phyloP scores from a whole-genome alignment of 2,113 vertebrate species.

The Sinocyclocheilus anophthalmus region DNA sequence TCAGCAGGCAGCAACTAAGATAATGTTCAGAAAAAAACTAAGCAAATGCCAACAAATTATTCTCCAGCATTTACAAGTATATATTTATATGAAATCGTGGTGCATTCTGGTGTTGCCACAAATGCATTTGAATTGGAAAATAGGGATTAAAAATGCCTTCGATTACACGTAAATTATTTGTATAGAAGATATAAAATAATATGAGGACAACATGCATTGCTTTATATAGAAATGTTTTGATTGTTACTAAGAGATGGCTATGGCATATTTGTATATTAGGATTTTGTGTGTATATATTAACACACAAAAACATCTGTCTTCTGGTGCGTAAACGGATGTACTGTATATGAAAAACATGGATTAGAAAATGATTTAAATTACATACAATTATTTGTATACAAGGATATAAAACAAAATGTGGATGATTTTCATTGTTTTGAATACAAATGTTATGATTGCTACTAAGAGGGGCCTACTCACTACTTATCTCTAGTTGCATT shows the following conservation, averaged over 20 bases:
- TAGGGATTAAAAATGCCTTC: not conserved
- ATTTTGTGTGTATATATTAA: not conserved
- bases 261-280: not conserved
- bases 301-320: not conserved
- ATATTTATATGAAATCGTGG: not conserved
- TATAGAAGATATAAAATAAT: not conserved
- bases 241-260: not conserved
- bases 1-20: not conserved
- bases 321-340: not conserved
- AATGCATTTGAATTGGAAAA: not conserved
- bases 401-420: too few relatives aligned
- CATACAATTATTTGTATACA: too few relatives aligned
- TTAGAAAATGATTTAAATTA: too few relatives aligned
- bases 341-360: too few relatives aligned
- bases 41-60: too few relatives aligned
- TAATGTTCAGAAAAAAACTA: not conserved
- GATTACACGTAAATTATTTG: not conserved
- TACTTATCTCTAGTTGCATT: too few relatives aligned
- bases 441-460: too few relatives aligned
- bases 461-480: too few relatives aligned
- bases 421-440: too few relatives aligned
- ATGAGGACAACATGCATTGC: not conserved
- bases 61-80: not conserved
- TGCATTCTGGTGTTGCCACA: not conserved
- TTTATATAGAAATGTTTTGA: not conserved